A percentile compares a stretch with the other conserved stretches of the same genome.
Evolutionary conservation across 2,797 vertebrate genomes (phyloP).

Genomic region (Peromyscus melanophrys): DNA sequence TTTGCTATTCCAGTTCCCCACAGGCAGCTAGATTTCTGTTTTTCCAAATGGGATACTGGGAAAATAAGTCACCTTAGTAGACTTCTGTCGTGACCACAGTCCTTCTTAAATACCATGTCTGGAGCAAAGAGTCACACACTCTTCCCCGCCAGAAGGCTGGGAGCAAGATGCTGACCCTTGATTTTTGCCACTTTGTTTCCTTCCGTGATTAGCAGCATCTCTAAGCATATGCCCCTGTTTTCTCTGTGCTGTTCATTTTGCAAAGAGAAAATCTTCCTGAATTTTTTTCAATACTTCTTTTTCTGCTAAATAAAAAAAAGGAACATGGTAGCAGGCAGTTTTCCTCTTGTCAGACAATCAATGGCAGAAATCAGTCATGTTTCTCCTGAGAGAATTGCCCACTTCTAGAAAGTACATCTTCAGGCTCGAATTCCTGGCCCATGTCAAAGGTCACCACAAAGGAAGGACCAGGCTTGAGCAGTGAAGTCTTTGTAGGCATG

Average conservation of each 20-base stretch:
- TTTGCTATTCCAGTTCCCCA: slow-evolving; percentile 77
- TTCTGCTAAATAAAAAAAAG: neutral
- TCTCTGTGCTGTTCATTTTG: neutral
- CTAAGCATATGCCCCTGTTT: slow-evolving; percentile 27
- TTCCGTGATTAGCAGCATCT: neutral
- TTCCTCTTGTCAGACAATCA: slow-evolving; percentile 15
- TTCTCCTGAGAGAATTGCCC: neutral
- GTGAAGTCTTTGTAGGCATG: neutral
- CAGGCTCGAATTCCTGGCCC: neutral
- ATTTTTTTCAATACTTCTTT: neutral
- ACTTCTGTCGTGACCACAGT: slow-evolving; percentile 51
- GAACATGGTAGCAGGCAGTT: neutral
- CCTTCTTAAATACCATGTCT: slow-evolving; percentile 66
- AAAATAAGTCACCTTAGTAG: slow-evolving; percentile 68
- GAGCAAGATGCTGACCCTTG: slow-evolving; percentile 61
- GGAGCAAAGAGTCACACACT: slow-evolving; percentile 68
- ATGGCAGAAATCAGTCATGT: neutral
- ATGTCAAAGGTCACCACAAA: neutral
- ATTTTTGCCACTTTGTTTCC: slow-evolving; percentile 69
- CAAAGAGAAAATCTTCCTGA: slow-evolving; percentile 45
- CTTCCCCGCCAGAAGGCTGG: slow-evolving; percentile 8
- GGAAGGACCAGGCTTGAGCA: neutral
- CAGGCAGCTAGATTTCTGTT: slow-evolving; percentile 75
- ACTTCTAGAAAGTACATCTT: slow-evolving; percentile 44
- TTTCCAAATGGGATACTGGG: slow-evolving; percentile 68